Conservation (phyloP, 1,140 invertebrate species). For the Sarcophaga peregrina region DNA sequence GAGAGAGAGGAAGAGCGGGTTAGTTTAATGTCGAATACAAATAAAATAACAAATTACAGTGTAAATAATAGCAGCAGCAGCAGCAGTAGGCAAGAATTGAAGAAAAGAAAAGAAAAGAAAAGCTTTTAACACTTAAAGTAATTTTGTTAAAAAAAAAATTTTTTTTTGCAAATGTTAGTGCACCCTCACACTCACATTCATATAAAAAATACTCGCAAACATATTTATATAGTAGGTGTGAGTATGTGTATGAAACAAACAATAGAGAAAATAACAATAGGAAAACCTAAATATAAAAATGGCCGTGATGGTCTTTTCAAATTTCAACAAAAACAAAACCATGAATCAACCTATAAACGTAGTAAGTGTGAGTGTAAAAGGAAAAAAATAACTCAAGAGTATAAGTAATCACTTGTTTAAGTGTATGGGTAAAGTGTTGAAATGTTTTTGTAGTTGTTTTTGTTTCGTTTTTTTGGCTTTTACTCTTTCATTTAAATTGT, state of each 20-base stretch:
- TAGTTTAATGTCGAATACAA: too few relatives aligned
- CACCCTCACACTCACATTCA: too few relatives aligned
- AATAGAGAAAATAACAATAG: background rate
- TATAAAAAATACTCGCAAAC: too few relatives aligned
- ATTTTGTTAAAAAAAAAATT: background rate
- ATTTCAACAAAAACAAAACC: too few relatives aligned
- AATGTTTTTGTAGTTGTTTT: slow-evolving; percentile 1
- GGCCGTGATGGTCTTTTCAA: background rate
- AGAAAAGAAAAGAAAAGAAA: background rate
- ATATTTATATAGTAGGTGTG: too few relatives aligned
- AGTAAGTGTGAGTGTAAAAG: too few relatives aligned
- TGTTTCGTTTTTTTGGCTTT: background rate
- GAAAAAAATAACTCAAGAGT: too few relatives aligned
- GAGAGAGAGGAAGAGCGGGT: too few relatives aligned
- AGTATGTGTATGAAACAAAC: background rate
- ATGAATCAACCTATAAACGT: too few relatives aligned
- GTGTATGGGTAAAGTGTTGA: background rate
- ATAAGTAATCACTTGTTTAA: background rate
- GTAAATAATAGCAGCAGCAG: background rate
- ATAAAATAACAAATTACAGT: too few relatives aligned
- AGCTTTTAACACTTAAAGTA: slow-evolving; percentile 15
- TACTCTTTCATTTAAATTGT: background rate
- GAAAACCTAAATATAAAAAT: background rate
- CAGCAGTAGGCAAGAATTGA: background rate
- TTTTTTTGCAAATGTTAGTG: background rate